A percentile compares a stretch with the other conserved stretches of the same genome.
Evolutionary conservation across 2,113 vertebrate genomes (phyloP).

Genomic region (Sapajus apella): DNA sequence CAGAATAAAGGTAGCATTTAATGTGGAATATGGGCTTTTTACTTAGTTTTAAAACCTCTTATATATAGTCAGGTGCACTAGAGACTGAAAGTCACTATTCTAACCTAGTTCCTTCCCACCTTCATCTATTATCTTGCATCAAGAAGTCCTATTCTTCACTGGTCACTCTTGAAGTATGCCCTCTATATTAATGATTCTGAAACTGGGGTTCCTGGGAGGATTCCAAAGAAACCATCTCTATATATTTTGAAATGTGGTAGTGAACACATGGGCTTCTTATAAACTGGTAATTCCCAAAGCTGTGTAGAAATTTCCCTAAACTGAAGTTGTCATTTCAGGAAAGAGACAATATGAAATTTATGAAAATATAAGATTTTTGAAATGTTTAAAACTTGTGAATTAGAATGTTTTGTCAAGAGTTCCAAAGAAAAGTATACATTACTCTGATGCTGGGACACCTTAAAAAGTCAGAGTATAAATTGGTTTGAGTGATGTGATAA

Average conservation of each 20-base stretch:
- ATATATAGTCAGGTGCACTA: background rate
- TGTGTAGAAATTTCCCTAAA: background rate
- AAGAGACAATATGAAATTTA: background rate
- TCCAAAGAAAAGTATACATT: background rate
- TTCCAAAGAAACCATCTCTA: background rate
- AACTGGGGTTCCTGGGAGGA: background rate
- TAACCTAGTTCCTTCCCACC: background rate
- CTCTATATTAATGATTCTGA: background rate
- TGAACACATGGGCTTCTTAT: background rate
- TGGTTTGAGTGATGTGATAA: background rate
- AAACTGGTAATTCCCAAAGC: background rate
- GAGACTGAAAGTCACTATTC: background rate
- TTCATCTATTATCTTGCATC: background rate
- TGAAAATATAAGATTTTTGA: conserved; percentile 17
- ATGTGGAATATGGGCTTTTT: background rate
- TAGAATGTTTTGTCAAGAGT: background rate
- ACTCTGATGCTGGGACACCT: background rate
- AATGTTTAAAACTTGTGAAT: background rate
- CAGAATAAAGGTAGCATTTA: background rate
- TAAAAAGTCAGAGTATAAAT: background rate
- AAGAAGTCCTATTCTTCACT: background rate
- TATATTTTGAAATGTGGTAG: background rate
- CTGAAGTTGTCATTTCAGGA: conserved; percentile 3
- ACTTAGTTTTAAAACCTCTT: background rate
- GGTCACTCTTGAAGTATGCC: background rate